Evolutionary conservation across 2,888 invertebrate species (phyloP), one percentile per base, ranked within the genome.

Genomic region (Phengaris alcon): DNA sequence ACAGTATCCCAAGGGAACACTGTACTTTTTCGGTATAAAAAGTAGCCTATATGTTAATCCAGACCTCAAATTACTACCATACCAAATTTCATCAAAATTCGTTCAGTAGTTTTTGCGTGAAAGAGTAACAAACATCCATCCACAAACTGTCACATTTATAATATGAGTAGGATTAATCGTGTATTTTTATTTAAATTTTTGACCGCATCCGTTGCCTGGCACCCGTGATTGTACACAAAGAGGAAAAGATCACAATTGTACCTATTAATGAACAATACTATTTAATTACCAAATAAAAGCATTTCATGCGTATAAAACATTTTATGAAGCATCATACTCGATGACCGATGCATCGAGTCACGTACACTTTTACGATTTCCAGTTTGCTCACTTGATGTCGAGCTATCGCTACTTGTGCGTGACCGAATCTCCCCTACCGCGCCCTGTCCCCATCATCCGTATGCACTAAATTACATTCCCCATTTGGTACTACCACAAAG

Each of bases 331-430:
- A 72, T 72, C 52, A 72, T 22, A 35, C 72, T 54, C 22, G 35
- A 72, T 51, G 51, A 22, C 69, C 15, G 51, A 12, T 75, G 73
- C 73, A 75, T 68, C 52, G 76, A 59, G 82, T 85, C 84, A 86
- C 85, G 85, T 86, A 79, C 35, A 79, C 80, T 78, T 82, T 83
- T 81, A 83, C 85, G 84, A 85, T 85, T 84, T 84, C 83, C 81
- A 82, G 80, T 82, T 79, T 82, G 83, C 84, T 82, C 77, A 78
- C 81, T 81, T 78, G 79, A 77, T 79, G 77, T 79, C 77, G 80
- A 80, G 81, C 84, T 83, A 83, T 84, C 77, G 77, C 76, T 76
- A 78, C 78, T 78, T 78, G 86, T 86, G 87, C 88, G 87, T 88
- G 87, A 85, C 88, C 84, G 77, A 44, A 10, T 51, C 80, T 81